These are phyloP conservation scores for Drosophila novamexicana DNA, from an alignment of 1,140 invertebrate species.

Conservation along the genomic window DNA sequence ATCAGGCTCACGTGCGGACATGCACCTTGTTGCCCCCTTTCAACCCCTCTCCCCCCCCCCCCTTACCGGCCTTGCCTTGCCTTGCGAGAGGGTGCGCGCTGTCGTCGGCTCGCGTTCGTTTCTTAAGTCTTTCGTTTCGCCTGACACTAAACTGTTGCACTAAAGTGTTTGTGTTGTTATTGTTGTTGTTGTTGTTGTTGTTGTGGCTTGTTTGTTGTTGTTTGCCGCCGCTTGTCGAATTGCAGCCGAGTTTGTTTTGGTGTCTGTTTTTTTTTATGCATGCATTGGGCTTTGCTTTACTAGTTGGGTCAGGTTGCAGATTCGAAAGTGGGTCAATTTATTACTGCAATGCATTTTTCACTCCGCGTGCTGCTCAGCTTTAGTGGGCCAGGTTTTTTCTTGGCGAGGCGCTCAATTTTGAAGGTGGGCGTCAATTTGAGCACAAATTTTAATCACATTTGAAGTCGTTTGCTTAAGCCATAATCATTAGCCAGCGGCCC, in stretches of 20 bases:
- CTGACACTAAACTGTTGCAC: slow-evolving; percentile 80
- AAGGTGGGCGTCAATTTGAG: slow-evolving; percentile 54
- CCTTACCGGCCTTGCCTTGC: neutral
- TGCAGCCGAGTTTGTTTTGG: slow-evolving; percentile 72
- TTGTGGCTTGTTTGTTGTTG: slow-evolving; percentile 60
- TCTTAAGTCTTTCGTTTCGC: slow-evolving; percentile 79
- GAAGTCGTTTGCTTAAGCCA: slow-evolving; percentile 1
- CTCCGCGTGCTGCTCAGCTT: slow-evolving; percentile 31
- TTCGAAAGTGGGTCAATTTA: slow-evolving; percentile 83
- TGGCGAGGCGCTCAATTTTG: neutral
- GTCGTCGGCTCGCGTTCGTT: slow-evolving; percentile 69
- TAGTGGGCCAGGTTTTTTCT: slow-evolving; percentile 38
- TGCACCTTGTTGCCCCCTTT: neutral
- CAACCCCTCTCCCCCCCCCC: neutral
- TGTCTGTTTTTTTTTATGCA: slow-evolving; percentile 14
- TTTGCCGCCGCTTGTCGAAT: slow-evolving; percentile 69
- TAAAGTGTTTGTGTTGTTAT: slow-evolving; percentile 70
- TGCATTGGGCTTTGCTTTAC: slow-evolving; percentile 60
- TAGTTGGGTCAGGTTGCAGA: slow-evolving; percentile 83
- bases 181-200: slow-evolving; percentile 30
- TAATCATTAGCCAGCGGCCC: slow-evolving; percentile 10
- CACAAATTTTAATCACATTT: slow-evolving; percentile 62
- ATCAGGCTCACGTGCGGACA: slow-evolving; percentile 64
- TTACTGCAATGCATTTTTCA: slow-evolving; percentile 77
- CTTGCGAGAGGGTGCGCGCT: slow-evolving; percentile 29